Base-by-base conservation (phyloP, 2,888 invertebrate genomes). In the Drosophila pseudotakahashii region DNA sequence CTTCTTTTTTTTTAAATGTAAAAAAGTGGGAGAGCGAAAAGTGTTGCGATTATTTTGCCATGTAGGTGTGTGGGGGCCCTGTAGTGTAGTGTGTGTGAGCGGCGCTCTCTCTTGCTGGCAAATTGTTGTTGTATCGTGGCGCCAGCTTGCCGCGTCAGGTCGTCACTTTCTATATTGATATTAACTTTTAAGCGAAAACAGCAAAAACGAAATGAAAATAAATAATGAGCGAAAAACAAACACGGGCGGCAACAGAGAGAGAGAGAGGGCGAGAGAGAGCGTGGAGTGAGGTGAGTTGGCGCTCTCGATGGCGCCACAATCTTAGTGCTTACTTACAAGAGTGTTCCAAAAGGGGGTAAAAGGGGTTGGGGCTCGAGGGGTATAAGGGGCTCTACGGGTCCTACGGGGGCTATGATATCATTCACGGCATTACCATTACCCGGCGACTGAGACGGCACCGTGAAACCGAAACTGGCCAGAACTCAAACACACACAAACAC, bases 151-250 rank as follows among this genome's bases (percentile, higher is more conserved):
- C 89, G 90, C 90, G 90, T 88, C 90, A 87, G 89, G 81, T 87
- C 90, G 89, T 89, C 89, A 90, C 89, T 90, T 90, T 90, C 90
- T 89, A 87, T 86, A 89, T 85, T 88, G 89, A 89, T 88, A 85
- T 87, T 88, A 89, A 87, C 87, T 88, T 88, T 86, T 79, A 83
- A 83, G 83, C 85, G 87, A 85, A 85, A 81, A 80, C 87, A 79
- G 80, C 83, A 82, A 88, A 82, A 82, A 82, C 80, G 78, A 81
- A 78, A 88, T 72, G 79, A 86, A 82, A 86, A 86, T 78, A 80
- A 82, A 78, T 84, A 80, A 80, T 79, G 82, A 82, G 78, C 78
- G 77, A 79, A 79, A 88, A 88, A 83, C 81, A 81, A 79, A 87
- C 76, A 75, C 59, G 41, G 57, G 63, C 41, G 34, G 59, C 32